Evolutionary conservation across 2,113 vertebrate species (phyloP).

Genomic region (Nymphicus hollandicus): DNA sequence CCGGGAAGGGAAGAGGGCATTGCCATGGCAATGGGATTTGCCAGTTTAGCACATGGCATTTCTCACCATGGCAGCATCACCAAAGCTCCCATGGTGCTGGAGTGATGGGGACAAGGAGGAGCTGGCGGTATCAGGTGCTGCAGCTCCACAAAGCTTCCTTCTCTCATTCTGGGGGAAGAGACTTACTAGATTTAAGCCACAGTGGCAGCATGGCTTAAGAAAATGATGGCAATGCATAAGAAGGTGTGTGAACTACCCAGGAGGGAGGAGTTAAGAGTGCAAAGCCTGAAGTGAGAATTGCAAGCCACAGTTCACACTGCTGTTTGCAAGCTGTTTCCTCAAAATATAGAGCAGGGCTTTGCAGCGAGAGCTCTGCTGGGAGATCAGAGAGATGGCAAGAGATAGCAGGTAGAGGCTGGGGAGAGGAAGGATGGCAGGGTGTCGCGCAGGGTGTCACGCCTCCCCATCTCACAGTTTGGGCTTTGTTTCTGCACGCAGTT

Average conservation of each 20-base stretch:
- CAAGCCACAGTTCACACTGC: neutral
- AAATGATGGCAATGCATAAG: neutral
- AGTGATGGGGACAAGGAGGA: neutral
- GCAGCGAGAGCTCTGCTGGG: neutral
- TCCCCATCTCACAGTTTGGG: accelerated
- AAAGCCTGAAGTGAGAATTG: neutral
- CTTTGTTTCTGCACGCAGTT: neutral
- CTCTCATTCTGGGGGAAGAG: neutral
- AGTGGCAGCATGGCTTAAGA: too few relatives aligned
- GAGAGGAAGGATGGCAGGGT: neutral
- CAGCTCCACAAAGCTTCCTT: neutral
- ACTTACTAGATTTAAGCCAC: neutral
- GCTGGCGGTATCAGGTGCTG: accelerated
- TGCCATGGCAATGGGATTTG: neutral
- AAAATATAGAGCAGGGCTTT: neutral
- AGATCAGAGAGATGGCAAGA: conserved; percentile 6
- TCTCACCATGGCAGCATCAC: neutral
- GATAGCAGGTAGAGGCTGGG: neutral
- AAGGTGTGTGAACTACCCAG: accelerated
- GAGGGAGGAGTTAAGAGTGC: neutral
- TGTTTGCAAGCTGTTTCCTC: neutral
- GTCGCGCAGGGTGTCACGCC: accelerated
- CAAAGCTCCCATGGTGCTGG: accelerated
- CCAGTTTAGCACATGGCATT: neutral
- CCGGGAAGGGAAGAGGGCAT: neutral